Evolutionary conservation across 2,113 vertebrate species (phyloP), one percentile per base, ranked within the genome.

Genomic region (Glaucidium brasilianum): DNA sequence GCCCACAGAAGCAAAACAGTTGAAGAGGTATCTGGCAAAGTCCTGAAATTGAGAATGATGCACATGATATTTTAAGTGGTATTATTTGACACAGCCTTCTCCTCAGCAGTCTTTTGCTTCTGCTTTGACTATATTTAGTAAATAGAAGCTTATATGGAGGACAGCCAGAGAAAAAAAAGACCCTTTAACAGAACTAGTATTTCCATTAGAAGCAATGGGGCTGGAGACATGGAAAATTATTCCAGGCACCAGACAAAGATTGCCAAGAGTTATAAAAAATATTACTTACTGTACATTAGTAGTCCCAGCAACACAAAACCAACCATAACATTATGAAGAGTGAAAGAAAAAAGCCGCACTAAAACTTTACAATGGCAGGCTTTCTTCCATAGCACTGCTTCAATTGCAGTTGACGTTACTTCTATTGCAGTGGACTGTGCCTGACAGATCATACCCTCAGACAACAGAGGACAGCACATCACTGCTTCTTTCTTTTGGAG

Each of bases 41-140:
- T 67, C 29, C 41, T 77, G 76, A 81, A 71, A 84, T 15, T 26
- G 4, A 43, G 21, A 87, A 17, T 76, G n/a, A 62, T 41, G n/a
- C 63, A 37, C 0, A 1, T 8, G 22, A 16, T 32, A 67, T 26
- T 5, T 0, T 37, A 72, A 79, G 27, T 15, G 10, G 22, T 60
- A 50, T 52, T 66, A 68, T 32, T 93, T 66, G 68, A 80, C 12
- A 66, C 12, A 71, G 68, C 53, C n/a, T 74, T 55, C 43, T 76
- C 35, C 37, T 26, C 23, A 49, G 41, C 15, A 41, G 20, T 30
- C 55, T 83, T 49, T 41, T 87, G 20, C 50, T 84, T 82, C 87
- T 90, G 22, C 72, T 85, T 74, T 35, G 25, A 56, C 67, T 66
- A 5, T 32, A 39, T 75, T 77, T 72, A 78, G n/a, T 35, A 81